A percentile compares a stretch with the other conserved stretches of the same genome.
These are phyloP conservation scores for Aporophyla lueneburgensis DNA, from an alignment of 2,888 invertebrate species.

Conservation along the genomic window DNA sequence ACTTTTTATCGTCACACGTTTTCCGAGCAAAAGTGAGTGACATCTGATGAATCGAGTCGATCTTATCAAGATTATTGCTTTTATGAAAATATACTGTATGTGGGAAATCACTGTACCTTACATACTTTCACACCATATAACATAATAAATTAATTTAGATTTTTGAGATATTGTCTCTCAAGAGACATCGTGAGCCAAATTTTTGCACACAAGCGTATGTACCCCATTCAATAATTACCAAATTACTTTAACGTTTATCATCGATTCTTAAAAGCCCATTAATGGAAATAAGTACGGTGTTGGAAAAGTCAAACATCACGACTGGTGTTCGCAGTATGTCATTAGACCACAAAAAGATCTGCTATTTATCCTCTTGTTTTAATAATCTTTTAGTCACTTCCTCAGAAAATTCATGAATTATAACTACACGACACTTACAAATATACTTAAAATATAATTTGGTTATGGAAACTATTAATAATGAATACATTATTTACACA, in stretches of 20 bases:
- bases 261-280: background rate
- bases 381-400: background rate
- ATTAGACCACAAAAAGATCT: background rate
- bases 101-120: no score
- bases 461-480: constrained; percentile 69
- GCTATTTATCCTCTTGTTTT: background rate
- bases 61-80: no score
- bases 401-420: background rate
- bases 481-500: constrained; percentile 86
- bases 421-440: constrained; percentile 11
- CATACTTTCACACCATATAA: no score
- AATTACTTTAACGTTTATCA: background rate
- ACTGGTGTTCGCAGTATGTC: constrained; percentile 21
- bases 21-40: no score
- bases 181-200: no score
- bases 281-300: background rate
- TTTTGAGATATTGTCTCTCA: no score
- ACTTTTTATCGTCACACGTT: no score
- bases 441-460: constrained; percentile 31
- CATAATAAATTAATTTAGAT: no score
- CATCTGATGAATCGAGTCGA: no score
- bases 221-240: constrained; percentile 1
- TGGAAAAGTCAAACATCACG: background rate
- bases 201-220: no score
- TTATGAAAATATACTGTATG: no score